Percentiles rank a stretch among this genome's conserved stretches.
phyloP scores from a whole-genome alignment of 2,113 vertebrate species.

The Rhipidura dahli region DNA sequence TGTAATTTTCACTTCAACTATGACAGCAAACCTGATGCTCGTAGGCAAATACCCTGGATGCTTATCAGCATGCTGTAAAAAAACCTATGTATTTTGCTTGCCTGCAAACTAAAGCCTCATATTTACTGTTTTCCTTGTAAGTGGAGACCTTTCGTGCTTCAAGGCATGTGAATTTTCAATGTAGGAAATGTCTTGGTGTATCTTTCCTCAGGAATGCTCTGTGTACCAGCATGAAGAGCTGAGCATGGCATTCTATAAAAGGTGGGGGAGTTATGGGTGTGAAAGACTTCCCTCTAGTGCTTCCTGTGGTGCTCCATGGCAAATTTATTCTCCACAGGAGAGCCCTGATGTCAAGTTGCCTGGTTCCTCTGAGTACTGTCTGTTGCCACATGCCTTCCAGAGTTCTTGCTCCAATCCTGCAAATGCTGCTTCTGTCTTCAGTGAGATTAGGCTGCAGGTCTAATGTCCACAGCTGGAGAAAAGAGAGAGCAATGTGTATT shows the following conservation, averaged over 20 bases:
- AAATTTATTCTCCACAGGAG: background rate
- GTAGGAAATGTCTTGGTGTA: accelerated
- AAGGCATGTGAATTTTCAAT: background rate
- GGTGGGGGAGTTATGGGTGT: background rate
- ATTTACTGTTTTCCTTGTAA: background rate
- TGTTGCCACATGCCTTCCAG: background rate
- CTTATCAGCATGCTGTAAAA: background rate
- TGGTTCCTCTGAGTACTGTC: background rate
- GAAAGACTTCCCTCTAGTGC: background rate
- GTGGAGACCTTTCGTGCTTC: background rate
- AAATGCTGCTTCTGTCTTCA: background rate
- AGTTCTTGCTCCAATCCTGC: background rate
- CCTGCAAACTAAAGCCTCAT: background rate
- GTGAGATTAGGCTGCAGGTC: background rate
- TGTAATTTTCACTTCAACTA: background rate
- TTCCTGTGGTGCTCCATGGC: background rate
- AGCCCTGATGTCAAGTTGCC: background rate
- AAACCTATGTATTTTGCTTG: background rate
- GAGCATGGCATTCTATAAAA: background rate
- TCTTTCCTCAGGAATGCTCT: background rate
- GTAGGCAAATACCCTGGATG: background rate
- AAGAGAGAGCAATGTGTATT: background rate
- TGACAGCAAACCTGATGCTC: background rate
- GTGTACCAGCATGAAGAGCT: background rate
- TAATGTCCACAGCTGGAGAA: background rate